phyloP scores from a whole-genome alignment of 2,113 vertebrate genomes.

The Campylomormyrus numenius region DNA sequence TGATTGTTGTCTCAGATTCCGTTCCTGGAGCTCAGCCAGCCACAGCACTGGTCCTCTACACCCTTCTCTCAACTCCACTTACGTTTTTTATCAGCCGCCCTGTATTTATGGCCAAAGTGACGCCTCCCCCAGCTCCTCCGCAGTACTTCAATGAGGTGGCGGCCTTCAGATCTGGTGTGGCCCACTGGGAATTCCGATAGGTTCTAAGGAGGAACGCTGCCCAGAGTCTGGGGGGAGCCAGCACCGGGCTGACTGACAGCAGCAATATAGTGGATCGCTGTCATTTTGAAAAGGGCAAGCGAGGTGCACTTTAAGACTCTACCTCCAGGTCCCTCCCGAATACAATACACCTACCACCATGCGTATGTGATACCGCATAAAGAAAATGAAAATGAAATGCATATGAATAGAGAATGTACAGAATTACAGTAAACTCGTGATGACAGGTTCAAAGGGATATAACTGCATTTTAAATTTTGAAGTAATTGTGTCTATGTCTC shows the following conservation, averaged over 20 bases:
- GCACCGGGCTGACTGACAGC: background rate
- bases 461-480: background rate
- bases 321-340: background rate
- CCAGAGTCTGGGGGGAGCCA: background rate
- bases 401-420: background rate
- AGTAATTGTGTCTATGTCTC: background rate
- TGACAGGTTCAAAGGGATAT: background rate
- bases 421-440: background rate
- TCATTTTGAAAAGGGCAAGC: conserved; percentile 10
- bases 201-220: background rate
- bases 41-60: background rate
- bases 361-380: background rate
- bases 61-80: background rate
- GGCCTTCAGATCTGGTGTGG: background rate
- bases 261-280: conserved; percentile 3
- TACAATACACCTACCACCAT: background rate
- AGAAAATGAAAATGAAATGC: background rate
- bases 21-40: background rate
- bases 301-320: background rate
- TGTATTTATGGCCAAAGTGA: background rate
- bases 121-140: background rate
- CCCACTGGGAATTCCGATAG: background rate
- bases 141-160: background rate
- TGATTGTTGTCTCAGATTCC: background rate
- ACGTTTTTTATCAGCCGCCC: background rate